phyloP scores from a whole-genome alignment of 2,888 invertebrate genomes.

The Diarsia brunnea region DNA sequence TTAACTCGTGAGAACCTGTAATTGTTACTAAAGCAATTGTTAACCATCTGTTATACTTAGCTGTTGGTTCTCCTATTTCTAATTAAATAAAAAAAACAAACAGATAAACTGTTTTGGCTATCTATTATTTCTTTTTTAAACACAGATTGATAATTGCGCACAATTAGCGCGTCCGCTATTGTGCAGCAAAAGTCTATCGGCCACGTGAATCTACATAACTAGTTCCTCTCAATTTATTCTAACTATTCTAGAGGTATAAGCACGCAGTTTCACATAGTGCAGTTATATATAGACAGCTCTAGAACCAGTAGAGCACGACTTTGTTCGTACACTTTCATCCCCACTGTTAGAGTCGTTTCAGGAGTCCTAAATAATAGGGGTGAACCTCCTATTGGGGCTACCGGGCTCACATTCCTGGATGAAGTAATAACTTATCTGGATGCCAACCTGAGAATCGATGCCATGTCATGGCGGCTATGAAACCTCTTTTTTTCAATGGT shows the following conservation, averaged over 20 bases:
- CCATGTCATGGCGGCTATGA: neutral
- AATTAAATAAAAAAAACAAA: neutral
- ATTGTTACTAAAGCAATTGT: neutral
- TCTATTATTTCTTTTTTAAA: slow-evolving; percentile 9
- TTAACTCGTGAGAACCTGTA: neutral
- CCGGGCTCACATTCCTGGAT: neutral
- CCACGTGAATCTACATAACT: slow-evolving; percentile 57
- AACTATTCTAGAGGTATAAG: slow-evolving; percentile 34
- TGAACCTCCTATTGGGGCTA: neutral
- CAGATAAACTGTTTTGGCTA: neutral
- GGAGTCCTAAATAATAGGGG: neutral
- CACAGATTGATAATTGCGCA: slow-evolving; percentile 40
- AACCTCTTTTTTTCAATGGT: neutral
- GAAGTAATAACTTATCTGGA: neutral
- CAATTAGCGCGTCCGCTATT: slow-evolving; percentile 41
- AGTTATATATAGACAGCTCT: slow-evolving; percentile 25
- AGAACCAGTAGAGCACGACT: slow-evolving; percentile 22
- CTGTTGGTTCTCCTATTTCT: neutral
- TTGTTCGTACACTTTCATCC: slow-evolving; percentile 19
- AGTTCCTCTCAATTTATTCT: slow-evolving; percentile 45
- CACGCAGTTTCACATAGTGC: slow-evolving; percentile 12
- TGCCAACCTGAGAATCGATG: neutral
- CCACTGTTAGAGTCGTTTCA: slow-evolving; percentile 1
- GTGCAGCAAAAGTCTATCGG: slow-evolving; percentile 36
- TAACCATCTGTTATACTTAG: neutral